A percentile compares a stretch with the other conserved stretches of the same genome.
phyloP scores from a whole-genome alignment of 2,797 vertebrate species.

The Halcyon badia region DNA sequence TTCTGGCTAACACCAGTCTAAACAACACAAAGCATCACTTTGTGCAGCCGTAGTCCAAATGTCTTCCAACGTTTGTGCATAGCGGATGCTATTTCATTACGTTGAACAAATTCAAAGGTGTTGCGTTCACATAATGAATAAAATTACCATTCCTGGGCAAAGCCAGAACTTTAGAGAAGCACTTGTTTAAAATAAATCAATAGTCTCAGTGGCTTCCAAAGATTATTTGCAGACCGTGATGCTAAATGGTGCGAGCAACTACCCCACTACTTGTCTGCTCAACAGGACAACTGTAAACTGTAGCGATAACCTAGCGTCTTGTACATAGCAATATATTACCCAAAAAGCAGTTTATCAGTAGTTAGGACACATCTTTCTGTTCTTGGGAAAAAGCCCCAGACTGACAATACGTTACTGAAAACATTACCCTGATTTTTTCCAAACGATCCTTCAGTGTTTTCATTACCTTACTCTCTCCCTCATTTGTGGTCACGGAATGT shows the following conservation, averaged over 20 bases:
- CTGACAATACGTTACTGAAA: background rate
- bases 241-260: background rate
- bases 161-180: background rate
- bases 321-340: background rate
- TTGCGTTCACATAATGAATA: background rate
- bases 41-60: background rate
- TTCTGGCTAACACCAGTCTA: background rate
- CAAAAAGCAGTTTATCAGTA: background rate
- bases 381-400: background rate
- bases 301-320: background rate
- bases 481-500: background rate
- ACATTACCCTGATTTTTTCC: background rate
- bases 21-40: background rate
- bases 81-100: background rate
- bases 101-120: background rate
- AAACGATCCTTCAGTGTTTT: background rate
- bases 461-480: background rate
- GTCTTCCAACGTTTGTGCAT: background rate
- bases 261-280: background rate
- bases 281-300: background rate
- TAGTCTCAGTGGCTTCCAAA: background rate
- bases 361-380: background rate
- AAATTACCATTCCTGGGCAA: background rate
- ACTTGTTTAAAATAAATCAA: conserved; percentile 21
- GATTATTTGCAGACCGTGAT: conserved; percentile 2